These are phyloP conservation scores for Eudyptes chrysolophus DNA, from an alignment of 2,113 vertebrate species.

Conservation along the genomic window DNA sequence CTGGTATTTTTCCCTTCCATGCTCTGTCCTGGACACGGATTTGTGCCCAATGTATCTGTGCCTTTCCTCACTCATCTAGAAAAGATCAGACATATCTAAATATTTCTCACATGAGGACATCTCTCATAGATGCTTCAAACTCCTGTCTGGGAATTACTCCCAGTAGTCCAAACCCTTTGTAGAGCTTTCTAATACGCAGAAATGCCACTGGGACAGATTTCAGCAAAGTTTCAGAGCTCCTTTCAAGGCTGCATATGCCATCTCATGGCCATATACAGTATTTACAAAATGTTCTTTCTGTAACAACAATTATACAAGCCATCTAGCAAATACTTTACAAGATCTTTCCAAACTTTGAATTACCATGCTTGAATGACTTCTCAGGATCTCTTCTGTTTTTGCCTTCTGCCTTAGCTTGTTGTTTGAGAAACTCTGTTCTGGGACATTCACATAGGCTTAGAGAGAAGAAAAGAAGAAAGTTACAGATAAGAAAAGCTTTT, in stretches of 20 bases:
- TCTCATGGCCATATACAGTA: neutral
- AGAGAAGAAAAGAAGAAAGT: conserved; percentile 65
- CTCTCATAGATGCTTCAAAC: neutral
- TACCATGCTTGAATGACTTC: conserved; percentile 74
- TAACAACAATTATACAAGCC: neutral
- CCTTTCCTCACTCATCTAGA: neutral
- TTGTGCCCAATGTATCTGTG: neutral
- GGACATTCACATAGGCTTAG: conserved; percentile 76
- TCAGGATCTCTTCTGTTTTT: conserved; percentile 42
- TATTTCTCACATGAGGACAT: neutral
- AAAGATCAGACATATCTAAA: neutral
- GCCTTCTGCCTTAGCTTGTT: conserved; percentile 13
- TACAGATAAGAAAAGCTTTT: conserved; percentile 64
- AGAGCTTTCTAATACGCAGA: neutral
- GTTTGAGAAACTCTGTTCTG: conserved; percentile 72
- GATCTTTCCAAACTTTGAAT: neutral
- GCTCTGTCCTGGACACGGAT: neutral
- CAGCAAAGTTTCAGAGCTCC: neutral
- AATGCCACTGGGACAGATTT: neutral
- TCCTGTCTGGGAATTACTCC: neutral
- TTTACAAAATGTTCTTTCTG: neutral
- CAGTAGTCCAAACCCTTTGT: neutral
- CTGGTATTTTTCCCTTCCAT: neutral
- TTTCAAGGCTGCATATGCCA: neutral
- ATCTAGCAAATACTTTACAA: neutral